These are phyloP conservation scores for Muntiacus muntjak DNA, from an alignment of 2,113 vertebrate species.

Conservation along the genomic window DNA sequence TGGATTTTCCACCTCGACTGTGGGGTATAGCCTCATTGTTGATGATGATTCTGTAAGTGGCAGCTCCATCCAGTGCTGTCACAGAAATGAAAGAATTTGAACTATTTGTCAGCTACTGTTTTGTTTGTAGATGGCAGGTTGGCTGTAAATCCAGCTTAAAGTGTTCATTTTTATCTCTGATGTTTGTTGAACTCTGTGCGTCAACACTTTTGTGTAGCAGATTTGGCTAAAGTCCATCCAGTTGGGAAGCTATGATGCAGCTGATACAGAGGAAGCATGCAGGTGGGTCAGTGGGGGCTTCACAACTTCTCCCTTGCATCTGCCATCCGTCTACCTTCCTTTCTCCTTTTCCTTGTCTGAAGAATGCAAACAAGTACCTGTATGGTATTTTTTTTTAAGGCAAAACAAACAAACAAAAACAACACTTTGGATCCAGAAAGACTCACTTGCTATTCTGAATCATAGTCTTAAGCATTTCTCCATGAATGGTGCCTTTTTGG, in stretches of 20 bases:
- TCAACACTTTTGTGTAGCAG: neutral
- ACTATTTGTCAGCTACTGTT: neutral
- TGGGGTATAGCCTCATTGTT: neutral
- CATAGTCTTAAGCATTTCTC: neutral
- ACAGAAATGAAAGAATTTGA: neutral
- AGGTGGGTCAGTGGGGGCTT: neutral
- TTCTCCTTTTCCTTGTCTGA: neutral
- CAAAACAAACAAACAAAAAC: neutral
- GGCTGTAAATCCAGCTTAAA: neutral
- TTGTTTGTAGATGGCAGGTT: neutral
- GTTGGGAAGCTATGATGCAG: neutral
- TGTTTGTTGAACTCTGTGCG: neutral
- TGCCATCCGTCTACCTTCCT: neutral
- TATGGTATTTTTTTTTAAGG: neutral
- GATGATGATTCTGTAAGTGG: neutral
- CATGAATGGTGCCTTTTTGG: neutral
- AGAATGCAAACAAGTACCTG: neutral
- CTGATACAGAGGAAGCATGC: neutral
- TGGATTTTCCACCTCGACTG: neutral
- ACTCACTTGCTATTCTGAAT: neutral
- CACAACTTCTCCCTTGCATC: neutral
- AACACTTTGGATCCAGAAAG: neutral
- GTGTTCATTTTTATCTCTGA: neutral
- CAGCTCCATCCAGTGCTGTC: neutral
- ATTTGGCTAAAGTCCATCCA: neutral